A percentile compares a stretch with the other conserved stretches of the same genome.
Evolutionary conservation across 2,113 vertebrate species (phyloP).

Genomic region (Otocyon megalotis): DNA sequence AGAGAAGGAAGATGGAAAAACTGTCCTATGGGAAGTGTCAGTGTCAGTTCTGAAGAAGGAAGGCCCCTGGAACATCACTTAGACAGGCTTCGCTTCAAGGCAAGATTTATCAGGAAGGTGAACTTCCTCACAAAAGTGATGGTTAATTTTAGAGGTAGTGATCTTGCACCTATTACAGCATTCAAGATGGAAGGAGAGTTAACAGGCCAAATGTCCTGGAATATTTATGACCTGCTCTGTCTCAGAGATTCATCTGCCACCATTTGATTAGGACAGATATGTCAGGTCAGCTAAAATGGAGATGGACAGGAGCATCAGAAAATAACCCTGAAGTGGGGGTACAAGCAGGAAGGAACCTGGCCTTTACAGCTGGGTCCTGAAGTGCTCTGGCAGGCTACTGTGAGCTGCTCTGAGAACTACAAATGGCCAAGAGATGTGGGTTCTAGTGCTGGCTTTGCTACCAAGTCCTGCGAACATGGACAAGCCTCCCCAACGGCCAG

Average conservation of each 20-base stretch:
- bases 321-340: background rate
- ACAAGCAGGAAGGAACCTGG: rapidly evolving
- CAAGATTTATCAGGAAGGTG: constrained; percentile 40
- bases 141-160: constrained; percentile 55
- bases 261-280: constrained; percentile 47
- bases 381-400: background rate
- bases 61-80: background rate
- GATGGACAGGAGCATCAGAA: background rate
- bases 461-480: background rate
- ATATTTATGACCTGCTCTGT: constrained; percentile 57
- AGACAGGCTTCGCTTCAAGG: background rate
- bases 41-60: constrained; percentile 39
- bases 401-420: background rate
- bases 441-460: background rate
- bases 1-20: background rate
- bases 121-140: background rate
- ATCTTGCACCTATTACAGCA: constrained; percentile 24
- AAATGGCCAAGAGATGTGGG: background rate
- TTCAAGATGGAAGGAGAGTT: constrained; percentile 45
- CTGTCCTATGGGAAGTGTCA: background rate
- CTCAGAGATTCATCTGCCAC: background rate
- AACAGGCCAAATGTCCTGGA: constrained; percentile 40
- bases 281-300: constrained; percentile 4
- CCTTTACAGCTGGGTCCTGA: background rate
- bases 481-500: too few species aligned